phyloP scores from a whole-genome alignment of 2,113 vertebrate genomes.

The Prinia subflava region DNA sequence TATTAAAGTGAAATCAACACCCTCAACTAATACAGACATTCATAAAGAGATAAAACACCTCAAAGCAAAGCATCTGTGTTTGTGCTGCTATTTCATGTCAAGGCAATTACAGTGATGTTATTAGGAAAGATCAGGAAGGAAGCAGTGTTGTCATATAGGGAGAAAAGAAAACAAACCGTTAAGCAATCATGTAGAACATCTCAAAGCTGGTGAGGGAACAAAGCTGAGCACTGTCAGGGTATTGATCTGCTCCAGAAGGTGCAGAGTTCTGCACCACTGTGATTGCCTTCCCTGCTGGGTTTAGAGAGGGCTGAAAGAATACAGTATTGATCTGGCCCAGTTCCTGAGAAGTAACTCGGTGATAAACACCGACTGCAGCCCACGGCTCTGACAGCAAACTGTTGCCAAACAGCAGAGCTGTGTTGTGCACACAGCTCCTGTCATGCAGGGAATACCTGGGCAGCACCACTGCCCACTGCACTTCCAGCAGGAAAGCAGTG shows the following conservation, averaged over 20 bases:
- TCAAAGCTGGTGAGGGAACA: constrained; percentile 89
- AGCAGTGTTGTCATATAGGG: constrained; percentile 69
- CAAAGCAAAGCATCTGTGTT: constrained; percentile 62
- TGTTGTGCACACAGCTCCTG: neutral
- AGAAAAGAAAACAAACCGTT: constrained; percentile 88
- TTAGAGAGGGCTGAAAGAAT: constrained; percentile 85
- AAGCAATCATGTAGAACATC: constrained; percentile 98
- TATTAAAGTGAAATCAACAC: constrained; percentile 70
- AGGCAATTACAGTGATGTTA: constrained; percentile 78
- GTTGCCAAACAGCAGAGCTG: constrained; percentile 49
- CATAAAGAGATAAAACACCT: constrained; percentile 64
- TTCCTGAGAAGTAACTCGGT: constrained; percentile 87
- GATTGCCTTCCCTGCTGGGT: constrained; percentile 88
- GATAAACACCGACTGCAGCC: constrained; percentile 83
- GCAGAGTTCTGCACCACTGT: constrained; percentile 78
- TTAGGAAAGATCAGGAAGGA: constrained; percentile 73
- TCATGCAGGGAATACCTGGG: neutral
- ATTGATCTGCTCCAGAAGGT: constrained; percentile 96
- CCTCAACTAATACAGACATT: constrained; percentile 50
- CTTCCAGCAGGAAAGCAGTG: neutral
- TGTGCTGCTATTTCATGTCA: constrained; percentile 79
- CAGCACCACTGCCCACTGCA: neutral
- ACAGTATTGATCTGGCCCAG: constrained; percentile 91
- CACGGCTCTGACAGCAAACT: constrained; percentile 78
- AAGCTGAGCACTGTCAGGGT: constrained; percentile 88